These are phyloP conservation scores for Ethmia dodecea DNA, from an alignment of 2,888 invertebrate genomes.

Conservation along the genomic window DNA sequence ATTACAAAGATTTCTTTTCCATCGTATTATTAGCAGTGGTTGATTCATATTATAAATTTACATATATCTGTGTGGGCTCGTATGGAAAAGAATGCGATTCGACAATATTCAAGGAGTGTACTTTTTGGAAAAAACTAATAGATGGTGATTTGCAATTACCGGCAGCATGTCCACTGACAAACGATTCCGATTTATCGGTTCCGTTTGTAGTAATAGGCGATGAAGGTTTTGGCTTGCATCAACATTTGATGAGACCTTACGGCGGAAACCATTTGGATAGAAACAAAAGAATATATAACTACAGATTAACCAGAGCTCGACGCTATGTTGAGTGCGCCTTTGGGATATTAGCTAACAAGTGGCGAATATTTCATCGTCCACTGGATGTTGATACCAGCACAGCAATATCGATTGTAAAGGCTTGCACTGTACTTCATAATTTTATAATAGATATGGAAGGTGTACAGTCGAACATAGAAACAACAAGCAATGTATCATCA, in stretches of 20 bases:
- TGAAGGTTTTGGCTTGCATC: slow-evolving; percentile 21
- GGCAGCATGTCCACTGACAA: no score
- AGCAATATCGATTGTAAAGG: slow-evolving; percentile 21
- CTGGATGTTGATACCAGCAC: slow-evolving; percentile 19
- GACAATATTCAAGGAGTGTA: slow-evolving; percentile 13
- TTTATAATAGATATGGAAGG: no score
- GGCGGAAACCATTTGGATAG: slow-evolving; percentile 19
- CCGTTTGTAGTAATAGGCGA: slow-evolving; percentile 21
- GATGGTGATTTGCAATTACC: no score
- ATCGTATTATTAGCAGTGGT: slow-evolving; percentile 24
- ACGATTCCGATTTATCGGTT: slow-evolving; percentile 13
- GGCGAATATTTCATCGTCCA: slow-evolving; percentile 21
- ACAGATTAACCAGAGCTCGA: slow-evolving; percentile 15
- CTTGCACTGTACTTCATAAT: slow-evolving; percentile 21
- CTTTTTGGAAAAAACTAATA: no score
- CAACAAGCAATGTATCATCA: no score
- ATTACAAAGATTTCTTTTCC: slow-evolving; percentile 24
- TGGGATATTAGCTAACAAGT: slow-evolving; percentile 20
- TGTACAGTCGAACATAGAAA: no score
- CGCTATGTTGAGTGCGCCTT: slow-evolving; percentile 19
- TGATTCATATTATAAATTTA: slow-evolving; percentile 25
- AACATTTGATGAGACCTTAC: slow-evolving; percentile 17
- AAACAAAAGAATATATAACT: slow-evolving; percentile 13
- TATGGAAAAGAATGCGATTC: slow-evolving; percentile 18
- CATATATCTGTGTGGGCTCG: slow-evolving; percentile 19